Percentiles rank a stretch among this genome's conserved stretches.
Conservation (phyloP, 2,888 invertebrate species). For the Diloba caeruleocephala region DNA sequence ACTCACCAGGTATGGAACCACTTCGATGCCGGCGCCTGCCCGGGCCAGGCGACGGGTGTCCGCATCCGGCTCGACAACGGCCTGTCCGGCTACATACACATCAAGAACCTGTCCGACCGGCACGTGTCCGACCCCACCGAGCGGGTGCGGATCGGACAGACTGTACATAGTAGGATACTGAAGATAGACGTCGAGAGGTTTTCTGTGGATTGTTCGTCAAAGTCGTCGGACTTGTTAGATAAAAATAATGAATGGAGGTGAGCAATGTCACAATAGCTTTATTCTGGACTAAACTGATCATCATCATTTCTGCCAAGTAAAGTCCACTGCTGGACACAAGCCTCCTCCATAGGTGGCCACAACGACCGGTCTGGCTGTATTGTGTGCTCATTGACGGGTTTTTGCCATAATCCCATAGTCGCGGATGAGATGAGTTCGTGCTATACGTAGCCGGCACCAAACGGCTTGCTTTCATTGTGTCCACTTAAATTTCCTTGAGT, state of each 20-base stretch:
- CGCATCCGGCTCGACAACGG: constrained; percentile 97
- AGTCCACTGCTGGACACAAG: no score
- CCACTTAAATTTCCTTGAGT: no score
- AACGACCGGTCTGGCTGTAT: no score
- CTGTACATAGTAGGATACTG: constrained; percentile 96
- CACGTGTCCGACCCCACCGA: constrained; percentile 98
- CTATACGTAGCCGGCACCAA: no score
- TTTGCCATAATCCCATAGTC: no score
- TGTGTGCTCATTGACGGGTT: no score
- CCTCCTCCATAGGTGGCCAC: no score
- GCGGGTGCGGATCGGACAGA: constrained; percentile 95
- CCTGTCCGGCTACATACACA: constrained; percentile 97
- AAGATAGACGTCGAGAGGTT: constrained; percentile 99
- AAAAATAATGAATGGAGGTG: constrained; percentile 96
- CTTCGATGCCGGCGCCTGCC: constrained; percentile 98
- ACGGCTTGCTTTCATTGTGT: no score
- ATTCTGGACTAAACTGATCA: no score
- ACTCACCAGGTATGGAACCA: constrained; percentile 96
- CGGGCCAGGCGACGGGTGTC: constrained; percentile 98
- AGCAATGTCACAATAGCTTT: constrained; percentile 32
- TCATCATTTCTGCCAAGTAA: no score
- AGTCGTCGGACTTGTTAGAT: constrained; percentile 97
- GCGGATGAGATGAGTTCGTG: no score
- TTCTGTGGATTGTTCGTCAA: constrained; percentile 97
- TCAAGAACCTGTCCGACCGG: constrained; percentile 97